Conservation (phyloP, 2,888 invertebrate genomes). For the Folsomia manolachei region DNA sequence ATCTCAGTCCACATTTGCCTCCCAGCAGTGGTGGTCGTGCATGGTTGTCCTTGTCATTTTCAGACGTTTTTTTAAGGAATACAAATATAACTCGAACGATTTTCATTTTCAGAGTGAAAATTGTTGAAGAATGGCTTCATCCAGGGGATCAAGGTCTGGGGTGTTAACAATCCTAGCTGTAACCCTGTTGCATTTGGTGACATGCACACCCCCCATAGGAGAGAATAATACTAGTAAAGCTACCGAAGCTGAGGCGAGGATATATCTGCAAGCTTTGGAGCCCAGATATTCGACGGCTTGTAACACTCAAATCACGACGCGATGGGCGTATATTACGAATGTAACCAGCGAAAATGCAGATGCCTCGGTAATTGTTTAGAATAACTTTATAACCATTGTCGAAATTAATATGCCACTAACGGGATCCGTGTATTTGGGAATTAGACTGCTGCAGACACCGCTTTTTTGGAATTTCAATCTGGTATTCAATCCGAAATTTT, state of each 20-base stretch:
- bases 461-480: conserved; percentile 36
- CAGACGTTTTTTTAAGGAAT: no score
- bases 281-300: conserved; percentile 37
- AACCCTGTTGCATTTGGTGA: not conserved
- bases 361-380: conserved; percentile 43
- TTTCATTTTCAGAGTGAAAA: not conserved
- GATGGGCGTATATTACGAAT: conserved; percentile 47
- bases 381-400: no score
- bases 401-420: no score
- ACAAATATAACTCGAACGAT: not conserved
- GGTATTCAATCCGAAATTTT: conserved; percentile 43
- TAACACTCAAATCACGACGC: conserved; percentile 33
- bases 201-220: not conserved
- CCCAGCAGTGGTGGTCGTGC: not conserved
- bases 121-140: not conserved
- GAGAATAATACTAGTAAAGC: no score
- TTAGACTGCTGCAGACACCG: conserved; percentile 39
- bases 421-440: no score
- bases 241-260: conserved; percentile 32
- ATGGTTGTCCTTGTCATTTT: not conserved
- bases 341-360: conserved; percentile 44
- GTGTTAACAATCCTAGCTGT: not conserved
- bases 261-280: conserved; percentile 31
- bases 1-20: not conserved
- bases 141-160: no score